Conservation (phyloP, 2,113 vertebrate species). For the Fregata magnificens region DNA sequence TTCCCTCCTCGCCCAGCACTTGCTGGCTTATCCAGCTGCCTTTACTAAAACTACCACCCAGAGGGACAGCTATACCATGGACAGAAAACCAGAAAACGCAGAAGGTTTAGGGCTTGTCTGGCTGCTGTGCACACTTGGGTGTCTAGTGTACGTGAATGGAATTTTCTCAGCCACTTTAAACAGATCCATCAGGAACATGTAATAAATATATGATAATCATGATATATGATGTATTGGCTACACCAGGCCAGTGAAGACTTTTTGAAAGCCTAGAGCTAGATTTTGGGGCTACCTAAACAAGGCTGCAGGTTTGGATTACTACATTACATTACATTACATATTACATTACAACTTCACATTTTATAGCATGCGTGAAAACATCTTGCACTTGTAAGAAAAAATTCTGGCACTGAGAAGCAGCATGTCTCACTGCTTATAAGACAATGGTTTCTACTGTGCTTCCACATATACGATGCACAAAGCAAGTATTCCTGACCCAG, state of each 20-base stretch:
- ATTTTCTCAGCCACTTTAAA: not conserved
- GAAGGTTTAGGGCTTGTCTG: not conserved
- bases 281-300: not conserved
- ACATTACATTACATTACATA: not conserved
- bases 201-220: not conserved
- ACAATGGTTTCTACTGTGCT: not conserved
- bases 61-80: not conserved
- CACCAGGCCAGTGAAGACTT: not conserved
- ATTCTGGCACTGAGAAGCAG: not conserved
- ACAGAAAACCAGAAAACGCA: not conserved
- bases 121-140: not conserved
- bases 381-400: not conserved
- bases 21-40: not conserved
- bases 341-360: not conserved
- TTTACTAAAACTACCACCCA: not conserved
- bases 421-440: not conserved
- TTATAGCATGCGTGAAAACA: not conserved
- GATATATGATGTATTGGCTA: fast-evolving
- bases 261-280: not conserved
- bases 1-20: not conserved
- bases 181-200: not conserved
- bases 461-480: not conserved
- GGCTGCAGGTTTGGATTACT: not conserved
- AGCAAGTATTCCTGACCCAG: not conserved
- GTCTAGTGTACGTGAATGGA: not conserved